These are phyloP conservation scores for Nesometra sesokonis DNA, from an alignment of 35 echinoderm and acorn worm genomes.

Conservation along the genomic window DNA sequence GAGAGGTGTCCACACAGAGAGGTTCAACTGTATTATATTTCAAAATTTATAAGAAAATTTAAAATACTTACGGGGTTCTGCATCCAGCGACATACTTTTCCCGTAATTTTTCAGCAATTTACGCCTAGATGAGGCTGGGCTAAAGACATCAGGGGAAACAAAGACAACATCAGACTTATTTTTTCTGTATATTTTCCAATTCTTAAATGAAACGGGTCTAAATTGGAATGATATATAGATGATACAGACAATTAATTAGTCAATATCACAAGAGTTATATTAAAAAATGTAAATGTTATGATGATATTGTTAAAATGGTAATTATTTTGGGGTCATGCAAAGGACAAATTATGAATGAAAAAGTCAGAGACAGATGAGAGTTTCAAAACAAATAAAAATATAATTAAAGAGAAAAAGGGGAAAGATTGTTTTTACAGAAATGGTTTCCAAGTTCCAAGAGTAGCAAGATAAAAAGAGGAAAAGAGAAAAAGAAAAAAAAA, in stretches of 20 bases:
- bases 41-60: too few species aligned
- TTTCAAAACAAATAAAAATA: not conserved
- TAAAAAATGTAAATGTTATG: not conserved
- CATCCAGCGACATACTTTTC: not conserved
- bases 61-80: not conserved
- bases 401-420: not conserved
- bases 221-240: not conserved
- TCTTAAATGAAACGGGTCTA: not conserved
- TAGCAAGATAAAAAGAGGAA: not conserved
- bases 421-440: not conserved
- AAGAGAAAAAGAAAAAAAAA: not conserved
- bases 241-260: not conserved
- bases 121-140: not conserved
- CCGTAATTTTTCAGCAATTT: not conserved
- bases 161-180: not conserved
- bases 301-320: not conserved
- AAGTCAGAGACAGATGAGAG: not conserved
- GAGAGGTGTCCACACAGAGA: too few species aligned
- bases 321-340: not conserved
- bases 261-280: not conserved
- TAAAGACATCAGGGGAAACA: not conserved
- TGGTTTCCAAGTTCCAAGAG: not conserved
- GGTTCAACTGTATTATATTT: too few species aligned
- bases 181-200: not conserved
- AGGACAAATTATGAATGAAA: not conserved